Evolutionary conservation across 2,113 vertebrate genomes (phyloP).

Genomic region (Corythaixoides concolor): DNA sequence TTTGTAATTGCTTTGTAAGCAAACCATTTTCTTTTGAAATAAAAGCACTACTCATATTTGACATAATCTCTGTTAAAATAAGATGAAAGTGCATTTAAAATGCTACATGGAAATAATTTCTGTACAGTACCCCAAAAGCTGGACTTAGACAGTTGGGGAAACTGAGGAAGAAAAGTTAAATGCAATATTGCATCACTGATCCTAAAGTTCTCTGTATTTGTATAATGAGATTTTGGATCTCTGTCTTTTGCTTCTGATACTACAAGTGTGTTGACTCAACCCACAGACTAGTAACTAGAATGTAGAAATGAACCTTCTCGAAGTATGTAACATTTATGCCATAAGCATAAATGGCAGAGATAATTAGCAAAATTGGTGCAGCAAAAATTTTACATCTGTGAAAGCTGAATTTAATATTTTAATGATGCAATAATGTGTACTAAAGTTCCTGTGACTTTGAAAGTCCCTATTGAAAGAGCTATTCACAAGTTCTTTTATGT

Average conservation of each 20-base stretch:
- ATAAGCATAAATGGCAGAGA: conserved; percentile 6
- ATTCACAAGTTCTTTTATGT: conserved; percentile 59
- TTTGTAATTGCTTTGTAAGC: not conserved
- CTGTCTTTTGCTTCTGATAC: not conserved
- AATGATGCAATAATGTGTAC: conserved; percentile 31
- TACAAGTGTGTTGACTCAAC: not conserved
- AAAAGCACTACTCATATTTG: not conserved
- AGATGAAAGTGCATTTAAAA: not conserved
- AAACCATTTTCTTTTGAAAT: not conserved
- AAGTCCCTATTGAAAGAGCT: conserved; percentile 44
- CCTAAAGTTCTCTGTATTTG: not conserved
- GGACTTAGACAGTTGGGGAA: not conserved
- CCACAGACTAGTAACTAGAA: not conserved
- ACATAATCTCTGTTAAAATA: not conserved
- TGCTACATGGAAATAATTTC: not conserved
- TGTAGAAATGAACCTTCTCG: not conserved
- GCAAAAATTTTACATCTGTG: conserved; percentile 18
- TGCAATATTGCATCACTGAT: not conserved
- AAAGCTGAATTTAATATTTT: conserved; percentile 65
- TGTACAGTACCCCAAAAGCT: not conserved
- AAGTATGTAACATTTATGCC: not conserved
- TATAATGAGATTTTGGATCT: not conserved
- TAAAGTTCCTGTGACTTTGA: conserved; percentile 11
- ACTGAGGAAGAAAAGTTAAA: not conserved
- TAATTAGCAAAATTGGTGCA: conserved; percentile 23